Conservation (phyloP, 1,140 invertebrate genomes). For the Lucilia cuprina region DNA sequence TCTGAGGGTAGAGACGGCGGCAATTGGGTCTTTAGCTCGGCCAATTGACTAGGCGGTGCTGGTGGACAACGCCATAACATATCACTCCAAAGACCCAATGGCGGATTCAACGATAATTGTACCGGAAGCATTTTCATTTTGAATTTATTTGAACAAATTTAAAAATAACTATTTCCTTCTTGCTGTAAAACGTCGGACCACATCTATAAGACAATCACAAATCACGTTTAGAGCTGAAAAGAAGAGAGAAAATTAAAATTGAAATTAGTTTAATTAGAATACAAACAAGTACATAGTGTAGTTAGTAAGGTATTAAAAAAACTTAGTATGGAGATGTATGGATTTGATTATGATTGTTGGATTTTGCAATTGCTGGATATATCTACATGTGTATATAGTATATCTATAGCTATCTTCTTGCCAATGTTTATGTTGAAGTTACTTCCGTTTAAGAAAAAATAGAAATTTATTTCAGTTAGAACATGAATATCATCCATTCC, state of each 20-base stretch:
- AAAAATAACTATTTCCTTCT: background rate
- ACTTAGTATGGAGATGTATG: too few species aligned
- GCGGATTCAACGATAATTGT: constrained; percentile 69
- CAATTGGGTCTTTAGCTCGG: constrained; percentile 86
- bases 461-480: background rate
- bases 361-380: too few species aligned
- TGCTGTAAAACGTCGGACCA: background rate
- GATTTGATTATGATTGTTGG: too few species aligned
- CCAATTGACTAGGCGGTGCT: constrained; percentile 72
- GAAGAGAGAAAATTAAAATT: background rate
- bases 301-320: too few species aligned
- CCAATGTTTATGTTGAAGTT: background rate
- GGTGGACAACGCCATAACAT: constrained; percentile 83
- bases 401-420: too few species aligned
- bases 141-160: constrained; percentile 42
- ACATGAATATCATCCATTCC: background rate
- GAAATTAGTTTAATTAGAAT: too few species aligned
- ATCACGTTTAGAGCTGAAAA: background rate
- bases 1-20: constrained; percentile 82
- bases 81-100: constrained; percentile 72
- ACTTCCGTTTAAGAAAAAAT: constrained; percentile 19
- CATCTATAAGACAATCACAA: background rate
- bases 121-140: constrained; percentile 74
- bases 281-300: background rate
- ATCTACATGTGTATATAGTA: too few species aligned